Evolutionary conservation across 2,888 invertebrate genomes (phyloP), one percentile per base, ranked within the genome.

Genomic region (Callinectes sapidus): DNA sequence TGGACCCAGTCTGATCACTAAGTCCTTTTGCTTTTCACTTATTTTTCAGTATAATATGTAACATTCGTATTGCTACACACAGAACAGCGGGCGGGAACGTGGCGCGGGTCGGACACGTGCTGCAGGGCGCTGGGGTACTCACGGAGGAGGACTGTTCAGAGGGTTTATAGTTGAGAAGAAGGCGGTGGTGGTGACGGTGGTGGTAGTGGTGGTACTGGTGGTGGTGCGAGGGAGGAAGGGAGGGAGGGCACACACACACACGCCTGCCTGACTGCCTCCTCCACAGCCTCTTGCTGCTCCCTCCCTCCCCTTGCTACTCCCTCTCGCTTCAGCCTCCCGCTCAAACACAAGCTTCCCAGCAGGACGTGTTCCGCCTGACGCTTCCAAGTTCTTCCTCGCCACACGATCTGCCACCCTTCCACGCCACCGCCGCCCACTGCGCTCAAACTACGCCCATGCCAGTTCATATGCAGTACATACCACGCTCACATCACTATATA

Each of bases 21-120:
- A 88, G 92, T 93, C 88, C 92, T 93, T 93, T 91, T 93, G 92
- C 88, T 93, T 93, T 93, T 93, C 92, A 93, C 92, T 93, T 93
- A 90, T 93, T 93, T 93, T 93, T 93, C 92, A 93, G 85, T 93
- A 93, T 93, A 93, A 93, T 93, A 93, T 93, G 92, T 93, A 93
- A 93, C 92, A 93, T 93, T 93, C 92, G 92, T 93, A 93, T 93
- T 93, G 92, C 91, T 93, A 93, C 92, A 90, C 87, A 71, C 71
- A 71, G 71, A 71, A 71, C 71, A n/a, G 28, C 77, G 92, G 92
- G 92, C 92, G 92, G 88, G 92, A 89, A 42, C 85, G 92, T 89
- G 90, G 92, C 88, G 88, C 35, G 66, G 42, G 91, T 48, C 88
- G 81, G 55, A 85, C 92, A 93, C 92, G 92, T 93, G 92, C 55